These are phyloP conservation scores for Riptortus pedestris DNA, from an alignment of 1,140 invertebrate genomes.

Conservation along the genomic window DNA sequence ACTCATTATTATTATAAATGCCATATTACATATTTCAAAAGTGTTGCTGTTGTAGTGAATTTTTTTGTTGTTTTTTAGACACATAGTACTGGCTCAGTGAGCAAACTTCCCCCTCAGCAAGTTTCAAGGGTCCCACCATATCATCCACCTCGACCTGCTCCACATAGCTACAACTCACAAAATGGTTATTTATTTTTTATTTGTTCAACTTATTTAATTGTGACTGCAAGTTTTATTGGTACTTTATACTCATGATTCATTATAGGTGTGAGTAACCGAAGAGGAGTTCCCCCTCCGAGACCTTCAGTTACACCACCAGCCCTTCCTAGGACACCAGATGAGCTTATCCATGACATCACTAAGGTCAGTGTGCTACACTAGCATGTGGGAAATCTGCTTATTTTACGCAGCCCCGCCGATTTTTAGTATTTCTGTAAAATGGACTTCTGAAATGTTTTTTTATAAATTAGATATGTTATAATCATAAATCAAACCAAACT, in stretches of 20 bases:
- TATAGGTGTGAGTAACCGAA: constrained; percentile 32
- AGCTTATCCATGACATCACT: constrained; percentile 18
- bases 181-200: constrained; percentile 32
- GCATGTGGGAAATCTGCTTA: no score
- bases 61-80: no score
- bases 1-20: neutral
- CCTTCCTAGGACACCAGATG: constrained; percentile 41
- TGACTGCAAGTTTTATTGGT: neutral
- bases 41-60: neutral
- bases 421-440: no score
- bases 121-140: constrained; percentile 32
- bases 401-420: no score
- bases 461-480: no score
- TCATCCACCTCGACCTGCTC: constrained; percentile 33
- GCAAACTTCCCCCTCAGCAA: constrained; percentile 24
- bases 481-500: no score
- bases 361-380: neutral
- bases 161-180: constrained; percentile 33
- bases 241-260: neutral
- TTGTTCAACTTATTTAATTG: neutral
- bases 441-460: no score
- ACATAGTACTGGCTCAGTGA: constrained; percentile 22
- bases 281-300: constrained; percentile 42
- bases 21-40: neutral
- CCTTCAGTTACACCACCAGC: constrained; percentile 45